Base-by-base conservation (phyloP, 2,113 vertebrate genomes). In the Lamprologus speciosus region DNA sequence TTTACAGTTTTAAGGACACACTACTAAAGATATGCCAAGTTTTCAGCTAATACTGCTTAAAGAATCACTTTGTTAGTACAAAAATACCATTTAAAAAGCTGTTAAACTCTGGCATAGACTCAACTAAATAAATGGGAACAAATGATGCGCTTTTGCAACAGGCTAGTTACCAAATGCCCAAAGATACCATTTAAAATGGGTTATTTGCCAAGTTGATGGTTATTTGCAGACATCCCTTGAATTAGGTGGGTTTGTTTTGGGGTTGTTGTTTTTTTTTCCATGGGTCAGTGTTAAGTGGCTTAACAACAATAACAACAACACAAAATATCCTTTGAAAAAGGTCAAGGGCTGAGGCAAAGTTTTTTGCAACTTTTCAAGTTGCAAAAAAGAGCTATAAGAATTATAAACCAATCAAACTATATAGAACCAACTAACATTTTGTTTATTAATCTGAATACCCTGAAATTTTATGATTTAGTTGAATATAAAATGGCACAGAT, bases 261-360 rank as follows among this genome's bases (percentile, higher is more conserved):
- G 53, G 9, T 23, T 23, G 23, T 23, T 10, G 14, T n/a, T 2
- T 50, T 10, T n/a, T 28, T 3, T 1, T 26, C 13, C 5, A 65
- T 68, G 1, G 33, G 35, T 70, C 3, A 70, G 12, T 16, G n/a
- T 70, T 42, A 68, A 4, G 35, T 0, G 0, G 35, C n/a, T 68
- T 42, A 70, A 23, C n/a, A 68, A 68, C 19, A n/a, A 68, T 6
- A 60, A 60, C 28, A 33, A 33, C 2, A 63, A 7, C 31, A 35
- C 31, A 65, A 35, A 65, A 65, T 12, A 65, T 60, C 0, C 57
- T 60, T 9, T 33, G 17, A n/a, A 35, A 65, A 37, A 35, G 26
- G 31, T 63, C 9, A 35, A 35, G 17, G 0, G 58, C 9, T 63
- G 31, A 63, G 17, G 58, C 17, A 63, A 63, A 63, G 57, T 60